Evolutionary conservation across 2,113 vertebrate genomes (phyloP).

Genomic region (Zapornia atra): DNA sequence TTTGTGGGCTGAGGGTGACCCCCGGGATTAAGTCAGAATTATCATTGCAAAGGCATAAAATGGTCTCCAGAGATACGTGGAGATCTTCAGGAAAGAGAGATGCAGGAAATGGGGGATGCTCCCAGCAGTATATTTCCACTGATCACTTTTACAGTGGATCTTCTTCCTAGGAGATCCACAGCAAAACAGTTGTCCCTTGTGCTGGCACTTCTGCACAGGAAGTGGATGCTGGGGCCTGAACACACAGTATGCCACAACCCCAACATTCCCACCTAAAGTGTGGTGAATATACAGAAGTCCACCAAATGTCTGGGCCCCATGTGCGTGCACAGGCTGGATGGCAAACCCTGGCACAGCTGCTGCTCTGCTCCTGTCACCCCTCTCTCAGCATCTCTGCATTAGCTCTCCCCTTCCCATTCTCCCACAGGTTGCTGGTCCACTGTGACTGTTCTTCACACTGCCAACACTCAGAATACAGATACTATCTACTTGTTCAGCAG

Average conservation of each 20-base stretch:
- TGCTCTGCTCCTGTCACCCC: neutral
- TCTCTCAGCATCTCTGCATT: neutral
- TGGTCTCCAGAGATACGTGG: neutral
- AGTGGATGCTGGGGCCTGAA: neutral
- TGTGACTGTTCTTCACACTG: neutral
- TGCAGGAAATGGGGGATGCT: neutral
- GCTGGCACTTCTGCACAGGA: neutral
- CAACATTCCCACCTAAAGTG: neutral
- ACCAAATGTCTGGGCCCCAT: neutral
- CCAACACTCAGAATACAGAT: neutral
- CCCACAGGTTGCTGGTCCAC: neutral
- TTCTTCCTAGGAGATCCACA: neutral
- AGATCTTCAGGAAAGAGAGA: neutral
- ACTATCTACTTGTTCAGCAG: neutral
- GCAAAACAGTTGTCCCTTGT: neutral
- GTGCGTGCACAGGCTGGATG: neutral
- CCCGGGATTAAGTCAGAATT: neutral
- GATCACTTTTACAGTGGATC: neutral
- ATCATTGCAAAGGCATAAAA: neutral
- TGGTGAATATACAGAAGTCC: neutral
- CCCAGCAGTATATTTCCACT: neutral
- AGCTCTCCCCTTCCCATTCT: neutral
- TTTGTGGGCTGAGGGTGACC: neutral
- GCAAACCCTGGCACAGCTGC: neutral
- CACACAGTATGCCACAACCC: neutral